A percentile compares a stretch with the other conserved stretches of the same genome.
Evolutionary conservation across 2,113 vertebrate species (phyloP).

Genomic region (Ageneiosus marmoratus): DNA sequence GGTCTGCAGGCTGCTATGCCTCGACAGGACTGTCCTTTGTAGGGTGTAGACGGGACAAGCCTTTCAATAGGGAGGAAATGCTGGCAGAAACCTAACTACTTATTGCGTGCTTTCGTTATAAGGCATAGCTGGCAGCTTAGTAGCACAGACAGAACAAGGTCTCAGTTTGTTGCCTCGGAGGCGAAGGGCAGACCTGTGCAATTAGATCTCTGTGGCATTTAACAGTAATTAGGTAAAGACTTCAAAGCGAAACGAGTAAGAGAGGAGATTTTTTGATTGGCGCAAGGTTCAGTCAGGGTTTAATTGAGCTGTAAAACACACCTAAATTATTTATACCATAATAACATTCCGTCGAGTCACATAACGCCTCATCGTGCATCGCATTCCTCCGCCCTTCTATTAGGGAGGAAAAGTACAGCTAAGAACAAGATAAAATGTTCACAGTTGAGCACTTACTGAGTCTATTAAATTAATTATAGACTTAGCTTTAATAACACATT

Average conservation of each 20-base stretch:
- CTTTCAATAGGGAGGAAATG: slow-evolving; percentile 39
- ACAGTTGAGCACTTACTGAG: too few species aligned
- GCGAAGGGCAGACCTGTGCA: slow-evolving; percentile 2
- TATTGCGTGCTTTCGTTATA: slow-evolving; percentile 29
- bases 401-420: background rate
- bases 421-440: background rate
- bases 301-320: slow-evolving; percentile 7
- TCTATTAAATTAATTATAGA: too few species aligned
- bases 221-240: slow-evolving; percentile 33
- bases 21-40: slow-evolving; percentile 44
- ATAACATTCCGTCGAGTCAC: background rate
- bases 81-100: slow-evolving; percentile 38
- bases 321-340: background rate
- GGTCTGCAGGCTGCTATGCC: background rate
- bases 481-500: too few species aligned
- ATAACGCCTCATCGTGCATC: background rate
- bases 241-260: background rate
- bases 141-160: slow-evolving; percentile 39
- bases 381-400: background rate
- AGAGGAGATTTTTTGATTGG: too few species aligned
- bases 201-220: slow-evolving; percentile 39
- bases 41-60: slow-evolving; percentile 32
- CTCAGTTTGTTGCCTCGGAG: slow-evolving; percentile 26
- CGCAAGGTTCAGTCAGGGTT: background rate
- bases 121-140: slow-evolving; percentile 12